Evolutionary conservation across 23 tunicate species (phyloP), one percentile per base, ranked within the genome.

Genomic region (Halocynthia roretzi): DNA sequence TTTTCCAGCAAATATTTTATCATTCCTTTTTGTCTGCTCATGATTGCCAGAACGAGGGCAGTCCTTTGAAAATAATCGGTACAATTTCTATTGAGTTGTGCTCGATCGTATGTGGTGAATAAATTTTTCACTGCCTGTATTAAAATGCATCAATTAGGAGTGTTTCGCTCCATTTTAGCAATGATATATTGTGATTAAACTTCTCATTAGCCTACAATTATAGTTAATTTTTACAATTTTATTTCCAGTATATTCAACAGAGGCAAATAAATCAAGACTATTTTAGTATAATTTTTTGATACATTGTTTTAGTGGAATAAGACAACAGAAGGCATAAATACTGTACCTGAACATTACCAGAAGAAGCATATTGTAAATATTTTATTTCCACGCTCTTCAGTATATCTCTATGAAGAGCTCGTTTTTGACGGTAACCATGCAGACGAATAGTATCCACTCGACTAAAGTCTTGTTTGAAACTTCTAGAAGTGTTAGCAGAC

Each of bases 351-450:
- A 74, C 63, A 54, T 74, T 6, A 17, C 78, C 78, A 54, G 55
- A 19, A 9, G 65, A 4, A 49, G 78, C 78, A 44, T 17, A 54
- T 18, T 74, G 55, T 48, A 74, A 44, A 53, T 74, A 74, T 18
- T 50, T 50, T 64, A 74, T 56, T 54, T 74, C 78, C 2, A 54
- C 63, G 31, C 56, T 74, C 20, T 48, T 53, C 62, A 74, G 78
- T 21, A 62, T 64, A 7, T 64, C 78, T 0, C 78, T 44, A 12
- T 54, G 15, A 7, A 74, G 31, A 54, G 78, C 78, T 5, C 78
- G 66, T 53, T 74, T 74, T 54, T 74, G 78, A n/a, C 31, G 78
- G 64, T 54, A 74, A n/a, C 78, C 78, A 54, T 74, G 78, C 62
- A 74, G 56, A 6, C 78, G 56, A 62, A 74, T 74, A 11, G 78